Evolutionary conservation across 2,888 invertebrate species (phyloP), one percentile per base, ranked within the genome.

Genomic region (Amphipoea oculea): DNA sequence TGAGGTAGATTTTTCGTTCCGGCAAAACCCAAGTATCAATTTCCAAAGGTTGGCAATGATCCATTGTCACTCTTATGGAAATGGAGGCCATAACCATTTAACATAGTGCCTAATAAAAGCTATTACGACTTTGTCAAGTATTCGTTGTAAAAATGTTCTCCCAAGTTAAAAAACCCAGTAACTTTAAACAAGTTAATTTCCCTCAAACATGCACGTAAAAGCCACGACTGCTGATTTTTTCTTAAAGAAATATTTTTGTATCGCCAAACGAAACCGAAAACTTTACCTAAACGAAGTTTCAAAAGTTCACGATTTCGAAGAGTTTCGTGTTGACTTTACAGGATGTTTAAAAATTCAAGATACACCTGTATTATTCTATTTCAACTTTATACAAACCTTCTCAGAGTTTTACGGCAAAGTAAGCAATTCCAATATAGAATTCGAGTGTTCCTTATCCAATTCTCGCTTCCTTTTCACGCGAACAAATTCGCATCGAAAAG

Each of bases 401-500:
- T 63, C 42, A 23, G 76, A 87, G 68, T 87, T 87, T 42, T 42
- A 76, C n/a, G 36, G 12, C n/a, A 60, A 75, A 77, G 79, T 71
- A 79, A 77, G 65, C 29, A 79, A 79, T 77, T 82, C 72, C 69
- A 87, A 80, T 76, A 85, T 73, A 70, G 69, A 83, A 67, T 62
- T 72, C 51, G 68, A 83, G 67, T 79, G 42, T 81, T 78, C 67
- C 36, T 69, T 78, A 68, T 67, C 69, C 73, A 68, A 62, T 81
- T 76, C 89, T 89, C 89, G 76, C 73, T 81, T 87, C 70, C 67
- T 80, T 83, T 82, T 88, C 87, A 85, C 79, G 67, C 42, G 40
- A 83, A 85, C 79, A 89, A 86, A 88, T 85, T 91, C 90, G 83
- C 83, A 90, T 88, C 85, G 76, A 73, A 88, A 88, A 91, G 88